Evolutionary conservation across 2,113 vertebrate species (phyloP).

Genomic region (Notarius quadriscutis): DNA sequence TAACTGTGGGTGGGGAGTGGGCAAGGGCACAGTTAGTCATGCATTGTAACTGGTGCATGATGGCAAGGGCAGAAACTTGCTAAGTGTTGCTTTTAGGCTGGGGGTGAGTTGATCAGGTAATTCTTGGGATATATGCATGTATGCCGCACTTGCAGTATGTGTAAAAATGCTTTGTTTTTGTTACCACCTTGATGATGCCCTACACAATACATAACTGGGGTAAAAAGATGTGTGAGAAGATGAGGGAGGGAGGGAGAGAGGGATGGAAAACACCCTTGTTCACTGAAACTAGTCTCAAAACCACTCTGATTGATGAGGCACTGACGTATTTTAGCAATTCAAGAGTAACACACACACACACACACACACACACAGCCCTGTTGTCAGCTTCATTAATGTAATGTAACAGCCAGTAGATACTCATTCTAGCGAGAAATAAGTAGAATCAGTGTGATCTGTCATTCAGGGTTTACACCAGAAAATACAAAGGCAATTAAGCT

Average conservation of each 20-base stretch:
- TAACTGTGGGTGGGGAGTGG: constrained; percentile 1
- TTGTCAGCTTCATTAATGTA: constrained; percentile 20
- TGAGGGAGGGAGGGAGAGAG: not conserved
- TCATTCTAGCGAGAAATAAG: constrained; percentile 19
- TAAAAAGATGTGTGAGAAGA: not conserved
- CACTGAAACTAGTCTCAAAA: not conserved
- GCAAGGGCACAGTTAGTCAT: not conserved
- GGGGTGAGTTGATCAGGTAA: not conserved
- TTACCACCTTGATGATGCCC: not conserved
- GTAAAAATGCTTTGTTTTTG: not conserved
- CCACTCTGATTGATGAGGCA: not conserved
- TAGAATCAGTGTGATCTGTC: not conserved
- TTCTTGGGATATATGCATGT: not conserved
- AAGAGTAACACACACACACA: not conserved
- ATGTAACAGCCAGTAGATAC: not conserved
- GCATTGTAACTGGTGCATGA: constrained; percentile 3
- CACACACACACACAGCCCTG: not conserved
- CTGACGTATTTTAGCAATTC: not conserved
- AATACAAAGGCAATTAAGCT: constrained; percentile 10
- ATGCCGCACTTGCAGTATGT: not conserved
- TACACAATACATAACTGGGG: not conserved
- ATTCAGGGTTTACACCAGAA: constrained; percentile 22
- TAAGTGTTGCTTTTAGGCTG: not conserved
- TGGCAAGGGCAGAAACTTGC: not conserved
- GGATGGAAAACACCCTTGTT: not conserved